Base-by-base conservation (phyloP, 2,888 invertebrate genomes). In the Pammene fasciana region DNA sequence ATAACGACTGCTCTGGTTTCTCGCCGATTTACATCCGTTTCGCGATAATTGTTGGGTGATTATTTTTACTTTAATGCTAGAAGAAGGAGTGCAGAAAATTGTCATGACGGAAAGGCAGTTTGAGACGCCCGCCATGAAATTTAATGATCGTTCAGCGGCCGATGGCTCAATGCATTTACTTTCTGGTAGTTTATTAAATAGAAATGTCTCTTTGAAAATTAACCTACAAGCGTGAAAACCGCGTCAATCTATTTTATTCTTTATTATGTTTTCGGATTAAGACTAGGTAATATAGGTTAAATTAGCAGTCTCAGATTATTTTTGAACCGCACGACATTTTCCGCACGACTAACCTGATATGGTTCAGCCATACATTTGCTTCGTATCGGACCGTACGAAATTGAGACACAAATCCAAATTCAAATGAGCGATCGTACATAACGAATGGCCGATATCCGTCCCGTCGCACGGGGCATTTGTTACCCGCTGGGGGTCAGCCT, bases 381-480 rank as follows among this genome's bases (percentile, higher is more conserved):
- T 54, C 34, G 60, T 60, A 65, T 60, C 54, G 59, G 38, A 64
- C 60, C 70, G 71, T 71, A 79, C 75, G 71, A 80, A 87, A 89
- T 88, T 86, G 85, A 89, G 86, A 85, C 82, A 82, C 83, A 80
- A 83, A 82, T 84, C 85, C 79, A 83, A 83, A 87, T 89, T 89
- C 85, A 89, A 90, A 90, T 87, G 83, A 86, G 82, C 82, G 83
- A 83, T 84, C 83, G 79, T 73, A 82, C 77, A 81, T 86, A 88
- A 90, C 86, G 84, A 86, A 90, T 88, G 85, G 85, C 79, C 78
- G 82, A 83, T 84, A 86, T 88, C 85, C 83, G 84, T 84, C 80
- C 79, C 76, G 79, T 79, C 79, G 79, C 79, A 77, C 76, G 79
- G 83, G 83, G 82, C 83, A 87, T 89, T 88, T 87, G 88, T 88